Evolutionary conservation across 2,113 vertebrate genomes (phyloP).

Genomic region (Sylvilagus bachmani): DNA sequence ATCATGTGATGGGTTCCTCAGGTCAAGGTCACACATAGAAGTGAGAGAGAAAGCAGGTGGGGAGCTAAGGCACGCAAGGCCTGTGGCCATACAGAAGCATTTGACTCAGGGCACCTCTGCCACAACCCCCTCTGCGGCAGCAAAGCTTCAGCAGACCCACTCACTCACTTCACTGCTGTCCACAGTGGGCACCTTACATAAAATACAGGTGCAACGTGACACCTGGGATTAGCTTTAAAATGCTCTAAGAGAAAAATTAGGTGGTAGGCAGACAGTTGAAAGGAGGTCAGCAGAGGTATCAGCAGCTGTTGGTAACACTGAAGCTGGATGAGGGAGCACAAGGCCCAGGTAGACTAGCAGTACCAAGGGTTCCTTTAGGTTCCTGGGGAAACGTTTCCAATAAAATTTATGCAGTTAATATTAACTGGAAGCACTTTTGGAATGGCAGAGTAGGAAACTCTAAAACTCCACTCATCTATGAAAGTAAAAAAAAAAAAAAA

Average conservation of each 20-base stretch:
- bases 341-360: not conserved
- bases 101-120: not conserved
- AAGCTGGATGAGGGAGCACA: not conserved
- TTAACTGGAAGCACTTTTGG: not conserved
- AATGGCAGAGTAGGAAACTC: not conserved
- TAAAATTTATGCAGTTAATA: not conserved
- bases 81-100: not conserved
- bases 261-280: not conserved
- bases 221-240: not conserved
- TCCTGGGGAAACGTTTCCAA: not conserved
- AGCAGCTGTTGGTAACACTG: not conserved
- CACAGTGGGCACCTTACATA: not conserved
- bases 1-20: not conserved
- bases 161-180: not conserved
- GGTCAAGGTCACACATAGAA: not conserved
- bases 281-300: not conserved
- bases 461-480: not conserved
- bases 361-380: not conserved
- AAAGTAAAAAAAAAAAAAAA: not conserved
- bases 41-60: not conserved
- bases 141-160: not conserved
- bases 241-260: not conserved
- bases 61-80: not conserved
- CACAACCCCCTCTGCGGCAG: not conserved
- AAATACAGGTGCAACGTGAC: not conserved